phyloP scores from a whole-genome alignment of 2,113 vertebrate species.

The Dasyprocta punctata region DNA sequence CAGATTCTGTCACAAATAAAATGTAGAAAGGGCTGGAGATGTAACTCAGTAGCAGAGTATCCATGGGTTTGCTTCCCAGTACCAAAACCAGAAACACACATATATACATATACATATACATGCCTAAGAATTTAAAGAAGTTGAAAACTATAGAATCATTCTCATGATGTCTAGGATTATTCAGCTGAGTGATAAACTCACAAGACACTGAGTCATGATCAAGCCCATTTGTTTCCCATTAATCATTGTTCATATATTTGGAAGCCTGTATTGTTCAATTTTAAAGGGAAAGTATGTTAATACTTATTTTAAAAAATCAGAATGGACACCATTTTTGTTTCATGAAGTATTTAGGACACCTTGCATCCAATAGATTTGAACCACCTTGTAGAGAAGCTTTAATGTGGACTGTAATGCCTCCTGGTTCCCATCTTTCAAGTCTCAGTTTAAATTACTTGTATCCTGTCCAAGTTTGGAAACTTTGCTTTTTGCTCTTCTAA shows the following conservation, averaged over 20 bases:
- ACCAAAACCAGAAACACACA: neutral
- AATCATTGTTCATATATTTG: slow-evolving; percentile 13
- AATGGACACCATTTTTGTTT: neutral
- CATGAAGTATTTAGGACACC: neutral
- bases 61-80: neutral
- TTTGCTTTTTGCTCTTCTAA: neutral
- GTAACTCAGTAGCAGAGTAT: neutral
- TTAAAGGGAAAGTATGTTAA: slow-evolving; percentile 22
- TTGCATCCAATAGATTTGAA: neutral
- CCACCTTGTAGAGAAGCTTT: neutral
- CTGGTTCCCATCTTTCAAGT: neutral
- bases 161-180: neutral
- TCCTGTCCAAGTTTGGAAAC: neutral
- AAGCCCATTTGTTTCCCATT: slow-evolving; percentile 36
- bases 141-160: slow-evolving; percentile 40
- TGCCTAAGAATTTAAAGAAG: neutral
- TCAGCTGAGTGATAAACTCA: slow-evolving; percentile 42
- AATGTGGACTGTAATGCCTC: neutral
- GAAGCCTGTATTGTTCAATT: neutral
- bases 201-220: slow-evolving; percentile 41
- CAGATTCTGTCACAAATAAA: neutral
- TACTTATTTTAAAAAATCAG: neutral
- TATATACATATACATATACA: neutral
- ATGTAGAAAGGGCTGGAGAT: neutral
- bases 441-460: neutral